Evolutionary conservation across 2,113 vertebrate species (phyloP), one percentile per base, ranked within the genome.

Genomic region (Colius striatus): DNA sequence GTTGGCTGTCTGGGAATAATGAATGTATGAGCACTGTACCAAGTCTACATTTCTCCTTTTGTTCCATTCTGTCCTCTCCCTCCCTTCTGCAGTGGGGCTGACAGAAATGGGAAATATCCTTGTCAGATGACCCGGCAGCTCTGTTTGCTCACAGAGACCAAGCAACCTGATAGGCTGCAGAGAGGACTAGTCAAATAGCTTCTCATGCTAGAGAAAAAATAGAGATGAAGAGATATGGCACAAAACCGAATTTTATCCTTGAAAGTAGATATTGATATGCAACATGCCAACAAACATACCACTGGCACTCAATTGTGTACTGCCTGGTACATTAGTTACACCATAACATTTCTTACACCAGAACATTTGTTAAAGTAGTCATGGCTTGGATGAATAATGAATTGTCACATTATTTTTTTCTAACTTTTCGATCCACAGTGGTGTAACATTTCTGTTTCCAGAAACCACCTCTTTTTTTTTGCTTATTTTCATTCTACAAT

Each of bases 121-220:
- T 14, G 36, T 27, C 0, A 4, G 17, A 71, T 55, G 34, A 41
- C 22, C 32, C 45, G 2, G 1, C 34, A 54, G 50, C 54, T 27
- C 3, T 0, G 7, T 22, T 41, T 82, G 66, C 7, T 51, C 30
- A 18, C 58, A 30, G 14, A 67, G 14, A 19, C 36, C 0, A 1
- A 54, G 15, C 6, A 50, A 79, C 7, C 27, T 0, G 1, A 3
- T 43, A 84, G 30, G 34, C 1, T 65, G 10, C 15, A 60, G 22
- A 16, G 32, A 86, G 32, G 22, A 53, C 29, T 2, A 77, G 6
- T 23, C 34, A 36, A 41, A 21, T 7, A 47, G 23, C 38, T 78
- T 47, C 34, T 72, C 38, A 17, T 13, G 11, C 12, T 30, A 23
- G 22, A 65, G 34, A 2, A 43, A 22, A 54, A 78, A 48, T 5